These are phyloP conservation scores for Scotopteryx bipunctaria DNA, from an alignment of 2,888 invertebrate species.

Conservation along the genomic window DNA sequence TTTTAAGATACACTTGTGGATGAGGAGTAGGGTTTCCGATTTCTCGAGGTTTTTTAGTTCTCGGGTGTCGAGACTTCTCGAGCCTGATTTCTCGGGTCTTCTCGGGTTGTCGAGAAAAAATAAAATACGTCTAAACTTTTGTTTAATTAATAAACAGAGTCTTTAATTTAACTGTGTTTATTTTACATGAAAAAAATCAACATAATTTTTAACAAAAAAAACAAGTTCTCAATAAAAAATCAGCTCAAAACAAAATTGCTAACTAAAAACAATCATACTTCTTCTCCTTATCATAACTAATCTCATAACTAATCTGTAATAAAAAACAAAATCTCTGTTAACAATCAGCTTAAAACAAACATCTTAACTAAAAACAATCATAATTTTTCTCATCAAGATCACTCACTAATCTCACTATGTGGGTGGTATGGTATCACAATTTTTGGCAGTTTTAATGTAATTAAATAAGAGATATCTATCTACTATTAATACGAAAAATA, in stretches of 20 bases:
- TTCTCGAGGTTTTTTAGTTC: slow-evolving; percentile 3
- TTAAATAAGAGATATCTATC: slow-evolving; percentile 11
- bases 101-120: slow-evolving; percentile 14
- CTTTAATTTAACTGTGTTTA: slow-evolving; percentile 6
- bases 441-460: slow-evolving; percentile 18
- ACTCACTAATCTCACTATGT: slow-evolving; percentile 20
- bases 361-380: too few relatives aligned
- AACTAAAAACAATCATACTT: too few relatives aligned
- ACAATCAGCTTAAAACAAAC: too few relatives aligned
- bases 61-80: too few relatives aligned
- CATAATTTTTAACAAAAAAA: slow-evolving; percentile 4
- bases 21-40: neutral
- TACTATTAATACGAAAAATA: slow-evolving; percentile 10
- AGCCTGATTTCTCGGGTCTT: too few relatives aligned
- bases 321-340: too few relatives aligned
- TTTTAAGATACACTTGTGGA: too few relatives aligned
- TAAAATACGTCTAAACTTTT: too few relatives aligned
- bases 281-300: slow-evolving; percentile 15
- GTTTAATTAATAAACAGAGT: slow-evolving; percentile 6
- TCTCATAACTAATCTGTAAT: too few relatives aligned
- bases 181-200: slow-evolving; percentile 7
- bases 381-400: too few relatives aligned
- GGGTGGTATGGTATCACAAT: slow-evolving; percentile 17
- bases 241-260: slow-evolving; percentile 2
- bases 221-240: slow-evolving; percentile 7